phyloP scores from a whole-genome alignment of 1,140 invertebrate genomes.

The Coptotermes formosanus region DNA sequence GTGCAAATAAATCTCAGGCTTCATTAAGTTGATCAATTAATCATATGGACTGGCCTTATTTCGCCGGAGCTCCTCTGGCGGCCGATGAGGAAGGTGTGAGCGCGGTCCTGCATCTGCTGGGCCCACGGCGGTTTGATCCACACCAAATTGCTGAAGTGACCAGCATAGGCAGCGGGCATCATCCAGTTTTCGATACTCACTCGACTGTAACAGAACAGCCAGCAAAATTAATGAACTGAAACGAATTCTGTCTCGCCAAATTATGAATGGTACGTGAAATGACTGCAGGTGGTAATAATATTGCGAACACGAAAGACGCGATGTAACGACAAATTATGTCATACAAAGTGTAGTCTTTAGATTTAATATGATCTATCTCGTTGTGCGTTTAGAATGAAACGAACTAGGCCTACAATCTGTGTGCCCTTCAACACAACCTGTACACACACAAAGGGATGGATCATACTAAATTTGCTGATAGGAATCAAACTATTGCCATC shows the following conservation, averaged over 20 bases:
- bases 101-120: constrained; percentile 70
- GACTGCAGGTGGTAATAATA: too few relatives aligned
- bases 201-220: constrained; percentile 46
- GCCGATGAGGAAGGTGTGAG: constrained; percentile 69
- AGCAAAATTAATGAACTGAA: constrained; percentile 41
- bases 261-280: too few relatives aligned
- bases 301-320: too few relatives aligned
- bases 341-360: too few relatives aligned
- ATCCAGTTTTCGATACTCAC: constrained; percentile 94
- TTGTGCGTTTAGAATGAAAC: too few relatives aligned
- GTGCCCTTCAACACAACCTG: too few relatives aligned
- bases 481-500: too few relatives aligned
- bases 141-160: constrained; percentile 73
- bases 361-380: too few relatives aligned
- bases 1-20: neutral
- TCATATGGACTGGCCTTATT: constrained; percentile 49
- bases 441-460: too few relatives aligned
- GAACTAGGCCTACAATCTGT: too few relatives aligned
- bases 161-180: constrained; percentile 79
- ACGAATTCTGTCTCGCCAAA: neutral
- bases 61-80: constrained; percentile 61
- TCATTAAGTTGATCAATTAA: neutral
- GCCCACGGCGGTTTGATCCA: constrained; percentile 92
- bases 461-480: too few relatives aligned
- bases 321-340: too few relatives aligned